Base-by-base conservation (phyloP, 1,140 invertebrate genomes). In the Neodiprion lecontei region DNA sequence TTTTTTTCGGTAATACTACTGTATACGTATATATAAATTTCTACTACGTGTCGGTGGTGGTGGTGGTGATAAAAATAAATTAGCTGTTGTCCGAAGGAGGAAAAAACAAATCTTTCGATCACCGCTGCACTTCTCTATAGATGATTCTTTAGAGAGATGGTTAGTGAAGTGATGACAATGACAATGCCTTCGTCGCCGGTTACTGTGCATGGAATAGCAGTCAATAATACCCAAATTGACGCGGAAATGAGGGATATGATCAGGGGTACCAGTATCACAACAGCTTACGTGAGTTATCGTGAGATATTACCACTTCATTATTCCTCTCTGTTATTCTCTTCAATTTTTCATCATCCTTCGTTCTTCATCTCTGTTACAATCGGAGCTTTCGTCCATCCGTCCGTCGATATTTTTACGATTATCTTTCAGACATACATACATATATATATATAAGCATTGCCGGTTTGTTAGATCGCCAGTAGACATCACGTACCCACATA, bases 241-340 rank as follows among this genome's bases (percentile, higher is more conserved):
- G 83, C 87, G 76, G 28, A 40, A 40, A 40, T 40, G 28, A 83
- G 87, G 80, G 86, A 88, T 77, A 87, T 88, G 84, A 83, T 86
- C 77, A 87, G 87, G 81, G 88, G 82, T 76, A 83, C 84, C 76
- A 84, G 83, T 78, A 85, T 89, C 80, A 86, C 86, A 11, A 87
- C 86, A 74, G 82, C 87, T 84, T 89, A 88, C 77, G 87, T 89
- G 83, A 89, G 87, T 88, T 72, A 40, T 40, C 28, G 2, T 40
- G 28, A 40, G 28, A 40, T 40, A 40, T 40, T 40, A 66, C 61
- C 1, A 21, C 61, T 14, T 66, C 28, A 40, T 40, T 40, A 40
- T 40, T 40, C 28, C 1, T 40, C 2, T 40, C 2, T 5, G 28
- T 40, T 40, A 3, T 61, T 61, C 2, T 61, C 53, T 61, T 61